Evolutionary conservation across 2,113 vertebrate species (phyloP), one percentile per base, ranked within the genome.

Genomic region (Grallaria varia): DNA sequence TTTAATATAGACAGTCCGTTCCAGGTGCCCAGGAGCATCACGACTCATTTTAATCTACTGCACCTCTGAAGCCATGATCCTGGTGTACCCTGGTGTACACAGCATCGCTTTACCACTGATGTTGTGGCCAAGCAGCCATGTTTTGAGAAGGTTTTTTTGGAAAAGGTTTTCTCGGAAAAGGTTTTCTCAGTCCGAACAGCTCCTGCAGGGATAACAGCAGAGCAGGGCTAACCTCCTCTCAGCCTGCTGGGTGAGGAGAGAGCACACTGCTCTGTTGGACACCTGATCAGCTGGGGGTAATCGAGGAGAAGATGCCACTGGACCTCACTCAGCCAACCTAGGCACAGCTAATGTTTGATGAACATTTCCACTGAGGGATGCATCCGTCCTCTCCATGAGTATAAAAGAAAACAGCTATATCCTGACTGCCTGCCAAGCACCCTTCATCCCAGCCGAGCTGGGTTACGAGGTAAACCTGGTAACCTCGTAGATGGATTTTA

Each of bases 201-300:
- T 90, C 33, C n/a, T 40, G 3, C 2, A 52, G 13, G 8, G 18
- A 56, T 78, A 4, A 22, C 12, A 58, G n/a, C 11, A 35, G 0
- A 5, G 40, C 19, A 19, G 35, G 45, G 5, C 63, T 55, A 42
- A 15, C 3, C 52, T 11, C 8, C 20, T 49, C 42, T 19, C 39
- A 82, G 8, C 25, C 67, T 59, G 22, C 16, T 4, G 0, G 72
- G 6, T 24, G 4, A 49, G 47, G 17, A 80, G 28, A 25, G 10
- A 14, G 11, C 6, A 62, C 59, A 4, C 33, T 68, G 42, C 27
- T 0, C n/a, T 19, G 9, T 12, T 7, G 3, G 25, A 37, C 7
- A 59, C 7, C 14, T 35, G 10, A 8, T 66, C 45, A 78, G 42
- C 15, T 42, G 30, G 22, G 5, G 11, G 14, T 19, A 56, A 71